These are phyloP conservation scores for Oreotrochilus melanogaster DNA, from an alignment of 2,113 vertebrate species.

Conservation along the genomic window DNA sequence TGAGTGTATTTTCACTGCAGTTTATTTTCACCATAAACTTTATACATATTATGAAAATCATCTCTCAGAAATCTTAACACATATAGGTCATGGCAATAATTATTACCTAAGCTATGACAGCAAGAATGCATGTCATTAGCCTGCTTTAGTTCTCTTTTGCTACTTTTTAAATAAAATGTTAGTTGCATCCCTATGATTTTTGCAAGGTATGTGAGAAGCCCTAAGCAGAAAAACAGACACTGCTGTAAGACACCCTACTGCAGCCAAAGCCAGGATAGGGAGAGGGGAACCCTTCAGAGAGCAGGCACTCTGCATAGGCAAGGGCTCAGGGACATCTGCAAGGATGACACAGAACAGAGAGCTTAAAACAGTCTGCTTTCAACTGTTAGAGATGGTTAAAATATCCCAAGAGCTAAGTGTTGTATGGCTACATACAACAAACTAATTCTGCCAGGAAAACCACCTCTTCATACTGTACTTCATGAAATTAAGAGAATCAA, in stretches of 20 bases:
- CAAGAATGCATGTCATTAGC: constrained; percentile 3
- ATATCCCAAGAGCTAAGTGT: background rate
- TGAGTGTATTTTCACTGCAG: background rate
- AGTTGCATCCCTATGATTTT: background rate
- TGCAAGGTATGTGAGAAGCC: background rate
- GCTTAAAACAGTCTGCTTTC: background rate
- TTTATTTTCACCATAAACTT: background rate
- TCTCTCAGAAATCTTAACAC: background rate
- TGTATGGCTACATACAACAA: background rate
- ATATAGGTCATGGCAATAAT: background rate
- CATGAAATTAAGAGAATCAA: background rate
- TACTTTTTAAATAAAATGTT: background rate
- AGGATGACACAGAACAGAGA: background rate
- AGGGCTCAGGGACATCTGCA: background rate
- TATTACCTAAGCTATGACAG: background rate
- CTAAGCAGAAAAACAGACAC: background rate
- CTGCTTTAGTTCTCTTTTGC: background rate
- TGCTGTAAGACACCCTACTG: background rate
- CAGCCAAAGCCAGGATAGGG: background rate
- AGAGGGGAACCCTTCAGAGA: background rate
- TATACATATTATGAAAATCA: background rate
- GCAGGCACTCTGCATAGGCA: background rate
- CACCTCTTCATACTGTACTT: background rate
- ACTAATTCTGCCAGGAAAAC: background rate
- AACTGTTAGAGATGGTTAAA: background rate